Percentiles rank a stretch among this genome's conserved stretches.
Evolutionary conservation across 1,140 invertebrate genomes (phyloP).

Genomic region (Drosophila kurseongensis): DNA sequence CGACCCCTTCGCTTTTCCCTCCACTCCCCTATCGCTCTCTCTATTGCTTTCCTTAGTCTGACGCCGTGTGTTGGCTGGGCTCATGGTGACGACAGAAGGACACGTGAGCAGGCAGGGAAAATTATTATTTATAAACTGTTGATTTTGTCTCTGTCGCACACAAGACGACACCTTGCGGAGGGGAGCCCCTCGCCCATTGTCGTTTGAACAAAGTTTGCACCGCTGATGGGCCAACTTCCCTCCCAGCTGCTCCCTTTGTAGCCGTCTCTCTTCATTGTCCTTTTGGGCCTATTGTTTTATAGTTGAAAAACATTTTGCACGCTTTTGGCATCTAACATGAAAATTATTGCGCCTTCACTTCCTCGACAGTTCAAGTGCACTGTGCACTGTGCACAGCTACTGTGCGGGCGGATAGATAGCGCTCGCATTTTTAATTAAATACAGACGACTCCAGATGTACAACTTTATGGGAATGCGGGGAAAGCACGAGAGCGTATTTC

Average conservation of each 20-base stretch:
- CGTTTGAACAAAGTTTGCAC: conserved; percentile 25
- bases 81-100: conserved; percentile 5
- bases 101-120: conserved; percentile 10
- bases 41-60: not conserved
- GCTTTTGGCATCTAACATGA: conserved; percentile 27
- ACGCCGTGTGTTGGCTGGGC: not conserved
- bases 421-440: conserved; percentile 33
- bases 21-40: not conserved
- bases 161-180: not conserved
- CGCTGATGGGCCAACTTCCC: conserved; percentile 1
- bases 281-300: conserved; percentile 38
- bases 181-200: not conserved
- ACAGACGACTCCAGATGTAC: conserved; percentile 14
- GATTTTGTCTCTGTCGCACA: conserved; percentile 7
- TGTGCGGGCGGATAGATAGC: not conserved
- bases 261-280: conserved; percentile 9
- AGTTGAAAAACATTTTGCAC: conserved; percentile 46
- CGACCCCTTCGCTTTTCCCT: not conserved
- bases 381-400: not conserved
- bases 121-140: conserved; percentile 41
- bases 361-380: conserved; percentile 23
- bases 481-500: not conserved
- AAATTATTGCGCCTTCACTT: conserved; percentile 36
- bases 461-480: conserved; percentile 9
- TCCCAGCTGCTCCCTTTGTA: not conserved